Base-by-base conservation (phyloP, 92 coral and sea anemone species). In the Zoanthus solanderi region DNA sequence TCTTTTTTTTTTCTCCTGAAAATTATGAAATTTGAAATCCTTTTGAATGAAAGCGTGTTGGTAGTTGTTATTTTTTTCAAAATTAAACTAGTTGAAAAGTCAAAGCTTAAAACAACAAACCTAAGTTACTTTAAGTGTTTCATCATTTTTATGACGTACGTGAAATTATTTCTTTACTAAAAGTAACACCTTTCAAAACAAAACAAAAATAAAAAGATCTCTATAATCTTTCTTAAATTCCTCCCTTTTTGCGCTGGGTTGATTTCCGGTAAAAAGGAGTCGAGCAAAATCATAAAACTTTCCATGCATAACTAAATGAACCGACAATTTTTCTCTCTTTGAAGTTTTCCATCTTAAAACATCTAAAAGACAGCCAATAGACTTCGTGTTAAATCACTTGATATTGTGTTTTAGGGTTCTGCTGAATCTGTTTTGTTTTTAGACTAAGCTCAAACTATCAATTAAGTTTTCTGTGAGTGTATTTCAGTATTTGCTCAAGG, bases 201-300 rank as follows among this genome's bases (percentile, higher is more conserved):
- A 65, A 81, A 46, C 37, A 81, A 68, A 13, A 12, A 56, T 45
- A 81, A 81, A 44, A 48, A 45, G 44, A 66, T 13, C 65, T 47
- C 46, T 18, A 46, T 16, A 7, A 37, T 46, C 13, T 44, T 66
- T 65, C 16, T 63, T 34, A n/a, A 34, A 71, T 23, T 79, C 14
- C 50, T 76, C 47, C 28, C 83, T 56, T 31, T 17, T 78, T 61
- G 47, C 7, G 13, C 48, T 17, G 5, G 0, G 42, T 66, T 29
- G 60, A 29, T 80, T 81, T 81, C 74, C 85, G 61, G 76, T 77
- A 34, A 56, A 75, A 8, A 61, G 31, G 32, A 13, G 42, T 31
- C 71, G 9, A 12, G 42, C 71, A 12, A 13, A 18, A 44, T 23
- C 61, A 42, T 23, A 47, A n/a, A 60, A 9, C 4, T 6, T 63